Base-by-base conservation (phyloP, 1,140 invertebrate genomes). In the Drosophila albomicans region DNA sequence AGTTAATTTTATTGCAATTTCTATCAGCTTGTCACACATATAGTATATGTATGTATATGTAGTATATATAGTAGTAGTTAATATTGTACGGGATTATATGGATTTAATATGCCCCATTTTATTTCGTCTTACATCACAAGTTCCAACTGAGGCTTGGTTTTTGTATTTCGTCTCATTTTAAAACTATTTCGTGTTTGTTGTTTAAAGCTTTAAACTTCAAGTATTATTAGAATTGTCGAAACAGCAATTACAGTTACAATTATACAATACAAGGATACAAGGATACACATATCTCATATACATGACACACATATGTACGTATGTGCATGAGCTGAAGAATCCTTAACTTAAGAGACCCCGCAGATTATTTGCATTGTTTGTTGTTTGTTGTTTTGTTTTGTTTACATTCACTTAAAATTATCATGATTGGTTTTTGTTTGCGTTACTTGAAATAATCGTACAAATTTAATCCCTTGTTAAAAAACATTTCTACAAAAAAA, bases 391-490 rank as follows among this genome's bases (percentile, higher is more conserved):
- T 2, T 20, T 25, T 25, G 20, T 71, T 54, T 69, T 62, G 63
- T 30, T 52, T 66, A 66, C 62, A 51, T 46, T 59, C 28, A 28
- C 62, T 72, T 72, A 65, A 66, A 76, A 59, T 64, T 59, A 71
- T 7, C 59, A 63, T 75, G 48, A 41, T 58, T 59, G 43, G 51
- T 56, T 51, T 25, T 56, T 78, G 58, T 48, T 61, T 43, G n/a
- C 70, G 51, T 79, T 54, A 73, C 28, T 65, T 65, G 78, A 88
- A 84, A 71, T 82, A 80, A 88, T 65, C 70, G 73, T 78, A 75
- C 72, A 81, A 89, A 80, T 89, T 69, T 68, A 88, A 88, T 88
- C 84, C 84, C 84, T 88, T 88, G 84, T 88, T 84, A 78, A 81
- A 88, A 54, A n/a, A 88, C 82, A 68, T 63, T 64, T 43, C 57